Evolutionary conservation across 30 jellyfish, hydroid and myxozoan genomes (phyloP).

Genomic region (Turritopsis dohrnii): DNA sequence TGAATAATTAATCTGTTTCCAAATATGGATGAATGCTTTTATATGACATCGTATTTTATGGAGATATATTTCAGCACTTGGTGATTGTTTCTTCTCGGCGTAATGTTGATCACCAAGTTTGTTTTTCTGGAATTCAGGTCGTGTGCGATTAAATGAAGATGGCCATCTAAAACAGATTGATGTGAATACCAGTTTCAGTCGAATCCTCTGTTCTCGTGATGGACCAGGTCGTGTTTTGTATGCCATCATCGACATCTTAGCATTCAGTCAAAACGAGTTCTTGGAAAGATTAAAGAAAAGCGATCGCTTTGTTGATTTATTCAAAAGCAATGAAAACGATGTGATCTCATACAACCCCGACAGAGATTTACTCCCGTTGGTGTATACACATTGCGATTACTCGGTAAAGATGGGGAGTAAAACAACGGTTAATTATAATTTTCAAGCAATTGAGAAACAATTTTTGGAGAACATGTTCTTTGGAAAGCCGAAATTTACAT

Average conservation of each 20-base stretch:
- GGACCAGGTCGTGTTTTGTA: slow-evolving; percentile 13
- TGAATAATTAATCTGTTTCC: too few relatives aligned
- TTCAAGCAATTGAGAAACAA: slow-evolving; percentile 46
- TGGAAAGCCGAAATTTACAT: slow-evolving; percentile 41
- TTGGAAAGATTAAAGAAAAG: not conserved
- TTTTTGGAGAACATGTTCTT: slow-evolving; percentile 30
- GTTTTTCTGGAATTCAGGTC: not conserved
- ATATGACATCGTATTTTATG: too few relatives aligned
- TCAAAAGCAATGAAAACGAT: slow-evolving; percentile 4
- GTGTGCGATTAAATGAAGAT: not conserved
- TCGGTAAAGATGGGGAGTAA: slow-evolving; percentile 62
- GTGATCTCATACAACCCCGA: slow-evolving; percentile 28
- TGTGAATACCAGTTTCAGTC: not conserved
- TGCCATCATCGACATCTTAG: slow-evolving; percentile 11
- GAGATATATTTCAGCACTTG: too few relatives aligned
- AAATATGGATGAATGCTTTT: too few relatives aligned
- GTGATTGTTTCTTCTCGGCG: too few relatives aligned
- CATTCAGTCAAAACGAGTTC: slow-evolving; percentile 22
- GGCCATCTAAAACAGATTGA: not conserved
- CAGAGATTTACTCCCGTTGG: slow-evolving; percentile 50
- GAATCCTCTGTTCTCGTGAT: not conserved
- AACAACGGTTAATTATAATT: slow-evolving; percentile 46
- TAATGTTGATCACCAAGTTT: too few relatives aligned
- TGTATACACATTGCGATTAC: slow-evolving; percentile 55
- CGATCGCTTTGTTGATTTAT: not conserved